These are phyloP conservation scores for Megaceryle alcyon DNA, from an alignment of 2,797 vertebrate species.

Conservation along the genomic window DNA sequence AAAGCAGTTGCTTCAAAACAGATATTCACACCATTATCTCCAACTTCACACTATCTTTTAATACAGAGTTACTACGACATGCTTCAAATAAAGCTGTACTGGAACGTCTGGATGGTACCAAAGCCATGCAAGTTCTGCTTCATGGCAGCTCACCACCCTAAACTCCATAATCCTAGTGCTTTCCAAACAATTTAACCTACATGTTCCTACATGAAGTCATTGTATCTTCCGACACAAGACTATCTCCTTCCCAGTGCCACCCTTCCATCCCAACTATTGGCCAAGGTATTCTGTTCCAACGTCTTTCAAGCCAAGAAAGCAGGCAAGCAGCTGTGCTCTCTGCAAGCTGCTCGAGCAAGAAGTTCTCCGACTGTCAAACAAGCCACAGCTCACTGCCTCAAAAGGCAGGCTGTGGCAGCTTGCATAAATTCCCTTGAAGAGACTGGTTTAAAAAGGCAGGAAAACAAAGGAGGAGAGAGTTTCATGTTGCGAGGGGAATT, in stretches of 20 bases:
- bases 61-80: not conserved
- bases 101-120: fast-evolving
- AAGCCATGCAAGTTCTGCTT: not conserved
- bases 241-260: not conserved
- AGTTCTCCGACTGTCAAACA: not conserved
- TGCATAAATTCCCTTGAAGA: not conserved
- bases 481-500: not conserved
- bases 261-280: not conserved
- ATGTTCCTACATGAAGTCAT: not conserved
- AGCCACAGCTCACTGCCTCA: not conserved
- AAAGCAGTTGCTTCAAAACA: not conserved
- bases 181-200: not conserved
- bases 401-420: not conserved
- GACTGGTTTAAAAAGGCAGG: not conserved
- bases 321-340: not conserved
- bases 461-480: not conserved
- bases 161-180: not conserved
- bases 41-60: not conserved
- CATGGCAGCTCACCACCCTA: not conserved
- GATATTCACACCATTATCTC: not conserved
- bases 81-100: not conserved
- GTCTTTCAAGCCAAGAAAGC: not conserved
- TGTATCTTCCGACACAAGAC: not conserved
- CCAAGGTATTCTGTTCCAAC: not conserved
- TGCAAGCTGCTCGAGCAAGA: not conserved